Conservation (phyloP, 2,113 vertebrate genomes). For the Poeciliopsis turrubarensis region DNA sequence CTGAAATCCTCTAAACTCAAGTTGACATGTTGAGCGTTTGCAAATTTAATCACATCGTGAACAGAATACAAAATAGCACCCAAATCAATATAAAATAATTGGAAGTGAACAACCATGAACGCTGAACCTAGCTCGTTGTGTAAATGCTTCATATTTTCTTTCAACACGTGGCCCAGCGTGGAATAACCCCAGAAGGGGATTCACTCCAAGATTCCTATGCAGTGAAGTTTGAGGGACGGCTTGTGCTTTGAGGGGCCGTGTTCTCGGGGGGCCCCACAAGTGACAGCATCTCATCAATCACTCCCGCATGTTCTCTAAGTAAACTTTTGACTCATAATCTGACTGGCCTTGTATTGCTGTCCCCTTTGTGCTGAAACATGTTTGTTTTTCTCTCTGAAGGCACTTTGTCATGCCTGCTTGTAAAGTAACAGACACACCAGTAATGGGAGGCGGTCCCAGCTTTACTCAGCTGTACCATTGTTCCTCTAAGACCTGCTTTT, state of each 20-base stretch:
- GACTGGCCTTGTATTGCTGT: conserved; percentile 33
- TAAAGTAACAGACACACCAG: conserved; percentile 31
- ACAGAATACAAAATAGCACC: not conserved
- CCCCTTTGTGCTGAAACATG: conserved; percentile 65
- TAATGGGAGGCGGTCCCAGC: conserved; percentile 38
- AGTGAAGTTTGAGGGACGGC: conserved; percentile 60
- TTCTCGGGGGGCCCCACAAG: conserved; percentile 53
- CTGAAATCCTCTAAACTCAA: not conserved
- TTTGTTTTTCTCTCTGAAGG: conserved; percentile 61
- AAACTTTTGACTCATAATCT: conserved; percentile 66
- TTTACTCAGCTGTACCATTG: conserved; percentile 65
- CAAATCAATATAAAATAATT: not conserved
- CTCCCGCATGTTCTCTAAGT: conserved; percentile 59
- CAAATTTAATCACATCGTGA: not conserved
- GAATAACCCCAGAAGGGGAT: conserved; percentile 53
- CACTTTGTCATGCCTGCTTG: conserved; percentile 52
- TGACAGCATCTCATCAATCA: conserved; percentile 76
- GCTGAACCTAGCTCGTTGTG: conserved; percentile 16
- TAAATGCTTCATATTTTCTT: conserved; percentile 50
- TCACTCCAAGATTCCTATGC: conserved; percentile 60
- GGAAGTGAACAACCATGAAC: not conserved
- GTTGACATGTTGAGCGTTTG: not conserved
- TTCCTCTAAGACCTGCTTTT: conserved; percentile 54
- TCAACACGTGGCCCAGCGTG: conserved; percentile 39
- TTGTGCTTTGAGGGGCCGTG: conserved; percentile 45